Evolutionary conservation across 92 coral and sea anemone genomes (phyloP).

Genomic region (Phenganax marumi): DNA sequence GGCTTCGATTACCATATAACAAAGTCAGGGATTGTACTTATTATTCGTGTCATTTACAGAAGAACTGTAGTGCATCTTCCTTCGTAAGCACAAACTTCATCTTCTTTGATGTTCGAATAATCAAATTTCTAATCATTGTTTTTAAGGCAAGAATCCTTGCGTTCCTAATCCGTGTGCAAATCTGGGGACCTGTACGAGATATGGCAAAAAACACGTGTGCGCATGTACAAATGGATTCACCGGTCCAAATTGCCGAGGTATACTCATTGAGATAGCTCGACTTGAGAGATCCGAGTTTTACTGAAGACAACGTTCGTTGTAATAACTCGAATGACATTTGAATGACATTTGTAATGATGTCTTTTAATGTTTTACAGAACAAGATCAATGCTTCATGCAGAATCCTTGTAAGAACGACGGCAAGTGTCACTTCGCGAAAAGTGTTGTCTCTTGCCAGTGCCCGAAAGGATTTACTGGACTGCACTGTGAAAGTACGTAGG

Average conservation of each 20-base stretch:
- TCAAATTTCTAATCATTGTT: background rate
- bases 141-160: constrained; percentile 71
- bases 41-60: too few relatives aligned
- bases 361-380: constrained; percentile 5
- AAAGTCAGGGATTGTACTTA: too few relatives aligned
- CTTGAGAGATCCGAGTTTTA: too few relatives aligned
- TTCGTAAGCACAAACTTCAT: too few relatives aligned
- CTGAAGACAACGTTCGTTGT: too few relatives aligned
- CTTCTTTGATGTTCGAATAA: too few relatives aligned
- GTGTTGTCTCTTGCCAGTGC: constrained; percentile 66
- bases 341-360: background rate
- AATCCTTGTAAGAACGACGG: constrained; percentile 63
- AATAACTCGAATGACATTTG: background rate
- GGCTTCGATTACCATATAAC: too few relatives aligned
- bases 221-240: constrained; percentile 72
- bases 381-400: constrained; percentile 31
- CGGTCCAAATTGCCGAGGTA: constrained; percentile 81
- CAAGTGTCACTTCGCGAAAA: constrained; percentile 35
- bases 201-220: constrained; percentile 76
- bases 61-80: too few relatives aligned
- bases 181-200: constrained; percentile 79
- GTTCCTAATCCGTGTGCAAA: constrained; percentile 77
- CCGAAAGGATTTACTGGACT: constrained; percentile 68
- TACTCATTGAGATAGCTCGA: too few relatives aligned
- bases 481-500: constrained; percentile 73